Conservation (phyloP, 2,888 invertebrate species). For the Ennomos quercinarius region DNA sequence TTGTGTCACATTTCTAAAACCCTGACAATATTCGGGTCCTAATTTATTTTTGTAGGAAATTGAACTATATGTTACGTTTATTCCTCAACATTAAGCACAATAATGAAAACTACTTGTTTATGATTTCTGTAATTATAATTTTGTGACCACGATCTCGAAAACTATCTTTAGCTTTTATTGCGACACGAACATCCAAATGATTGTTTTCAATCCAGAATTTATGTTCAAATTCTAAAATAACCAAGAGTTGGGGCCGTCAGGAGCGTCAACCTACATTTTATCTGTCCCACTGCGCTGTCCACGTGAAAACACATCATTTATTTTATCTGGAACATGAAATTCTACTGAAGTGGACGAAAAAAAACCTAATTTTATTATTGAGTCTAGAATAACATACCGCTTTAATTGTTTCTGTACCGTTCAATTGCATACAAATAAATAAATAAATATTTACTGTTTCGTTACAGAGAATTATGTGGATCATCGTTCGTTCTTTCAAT, state of each 20-base stretch:
- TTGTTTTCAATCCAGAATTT: conserved; percentile 43
- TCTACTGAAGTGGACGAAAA: conserved; percentile 35
- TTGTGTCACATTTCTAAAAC: too few relatives aligned
- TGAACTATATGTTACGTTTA: too few relatives aligned
- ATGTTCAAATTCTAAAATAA: conserved; percentile 44
- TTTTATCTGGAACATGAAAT: conserved; percentile 46
- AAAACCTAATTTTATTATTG: conserved; percentile 14
- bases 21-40: too few relatives aligned
- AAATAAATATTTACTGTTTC: too few relatives aligned
- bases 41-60: too few relatives aligned
- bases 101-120: background rate
- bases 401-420: too few relatives aligned
- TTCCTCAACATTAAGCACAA: too few relatives aligned
- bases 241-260: conserved; percentile 35
- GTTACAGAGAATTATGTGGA: too few relatives aligned
- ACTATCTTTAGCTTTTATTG: conserved; percentile 35
- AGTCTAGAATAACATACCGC: background rate
- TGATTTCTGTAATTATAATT: background rate
- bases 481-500: too few relatives aligned
- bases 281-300: conserved; percentile 38
- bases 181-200: conserved; percentile 37
- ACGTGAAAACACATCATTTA: conserved; percentile 47
- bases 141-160: conserved; percentile 3
- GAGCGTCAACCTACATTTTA: conserved; percentile 47
- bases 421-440: too few relatives aligned